These are phyloP conservation scores for Platysteira castanea DNA, from an alignment of 2,113 vertebrate species.

Conservation along the genomic window DNA sequence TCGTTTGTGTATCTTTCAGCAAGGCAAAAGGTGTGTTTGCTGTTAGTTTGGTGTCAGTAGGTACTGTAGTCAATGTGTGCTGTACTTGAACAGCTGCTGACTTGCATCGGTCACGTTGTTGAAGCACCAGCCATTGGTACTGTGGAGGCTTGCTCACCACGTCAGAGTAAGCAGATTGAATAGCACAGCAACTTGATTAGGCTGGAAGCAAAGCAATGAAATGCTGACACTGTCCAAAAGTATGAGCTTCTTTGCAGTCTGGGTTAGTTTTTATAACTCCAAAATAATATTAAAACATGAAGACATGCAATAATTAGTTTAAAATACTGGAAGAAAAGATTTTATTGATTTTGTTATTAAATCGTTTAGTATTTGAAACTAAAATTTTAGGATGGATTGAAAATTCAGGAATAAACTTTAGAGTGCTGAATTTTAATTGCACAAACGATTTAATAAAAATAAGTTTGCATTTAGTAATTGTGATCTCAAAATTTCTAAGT, in stretches of 20 bases:
- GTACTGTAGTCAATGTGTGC: background rate
- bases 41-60: background rate
- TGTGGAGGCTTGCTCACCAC: background rate
- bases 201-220: background rate
- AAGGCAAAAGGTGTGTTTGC: background rate
- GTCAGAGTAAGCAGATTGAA: background rate
- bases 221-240: background rate
- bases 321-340: background rate
- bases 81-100: background rate
- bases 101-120: background rate
- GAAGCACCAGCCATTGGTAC: background rate
- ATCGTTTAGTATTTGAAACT: background rate
- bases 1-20: background rate
- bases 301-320: background rate
- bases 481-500: background rate
- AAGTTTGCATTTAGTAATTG: background rate
- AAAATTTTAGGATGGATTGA: background rate
- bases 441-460: background rate
- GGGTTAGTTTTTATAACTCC: background rate
- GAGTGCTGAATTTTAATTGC: background rate
- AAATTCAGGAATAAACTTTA: background rate
- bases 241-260: background rate
- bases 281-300: background rate
- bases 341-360: background rate
- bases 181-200: background rate